Base-by-base conservation (phyloP, 2,113 vertebrate species). In the Neoarius graeffei region DNA sequence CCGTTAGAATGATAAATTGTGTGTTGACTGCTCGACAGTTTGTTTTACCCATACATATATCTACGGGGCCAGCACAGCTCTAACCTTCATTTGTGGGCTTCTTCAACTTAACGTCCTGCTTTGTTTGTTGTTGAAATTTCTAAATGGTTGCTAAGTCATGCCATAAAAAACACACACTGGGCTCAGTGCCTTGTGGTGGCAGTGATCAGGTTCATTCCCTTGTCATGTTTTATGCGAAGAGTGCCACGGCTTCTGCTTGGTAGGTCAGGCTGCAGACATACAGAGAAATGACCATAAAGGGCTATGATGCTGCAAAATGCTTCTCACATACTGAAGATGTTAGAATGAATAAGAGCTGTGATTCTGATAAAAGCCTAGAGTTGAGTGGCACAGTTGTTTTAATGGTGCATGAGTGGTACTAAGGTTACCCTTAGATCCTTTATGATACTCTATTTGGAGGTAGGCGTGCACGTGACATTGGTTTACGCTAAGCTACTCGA, bases 151-250 rank as follows among this genome's bases (percentile, higher is more conserved):
- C 85, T 83, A 90, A 88, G 81, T 60, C 76, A 89, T 91, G 85
- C 42, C 88, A 89, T 52, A 83, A 86, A 90, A 84, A 91, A 89
- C 92, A 84, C 92, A 92, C 64, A 54, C 73, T 66, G 73, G 64
- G 69, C 80, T 71, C 54, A 83, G 86, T 86, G 62, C 76, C 85
- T 59, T 15, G 23, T 74, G 7, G 30, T 48, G 54, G 27, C 50
- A 25, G 19, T 27, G 84, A 59, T 20, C 13, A 69, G 8, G 20
- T 14, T 50, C 42, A 9, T 74, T 48, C 35, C 20, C 10, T 67
- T 15, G 42, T 84, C 48, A 27, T 19, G 11, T 67, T 66, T 66
- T 84, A 30, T 84, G n/a, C 48, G 35, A 84, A 52, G 23, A 71
- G 15, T 71, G n/a, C 27, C 7, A 30, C 2, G 8, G 50, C 50